These are phyloP conservation scores for Calidris pygmaea DNA, from an alignment of 2,113 vertebrate genomes.

Conservation along the genomic window DNA sequence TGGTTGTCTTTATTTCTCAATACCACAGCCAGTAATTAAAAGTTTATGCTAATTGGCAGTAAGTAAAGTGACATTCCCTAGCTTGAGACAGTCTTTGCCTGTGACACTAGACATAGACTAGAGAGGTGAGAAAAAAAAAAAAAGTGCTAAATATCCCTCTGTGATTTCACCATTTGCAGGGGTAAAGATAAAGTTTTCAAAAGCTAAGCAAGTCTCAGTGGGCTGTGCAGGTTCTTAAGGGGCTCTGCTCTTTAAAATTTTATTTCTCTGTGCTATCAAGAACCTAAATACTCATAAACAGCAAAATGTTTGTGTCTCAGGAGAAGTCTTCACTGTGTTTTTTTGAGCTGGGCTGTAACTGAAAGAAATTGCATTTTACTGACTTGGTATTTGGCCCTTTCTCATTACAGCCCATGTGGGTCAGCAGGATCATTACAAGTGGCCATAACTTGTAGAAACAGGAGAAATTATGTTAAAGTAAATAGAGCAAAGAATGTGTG, in stretches of 20 bases:
- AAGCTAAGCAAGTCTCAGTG: not conserved
- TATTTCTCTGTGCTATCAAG: not conserved
- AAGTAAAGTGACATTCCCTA: not conserved
- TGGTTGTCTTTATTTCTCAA: not conserved
- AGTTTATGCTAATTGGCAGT: not conserved
- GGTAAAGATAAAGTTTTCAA: not conserved
- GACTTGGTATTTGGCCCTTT: fast-evolving
- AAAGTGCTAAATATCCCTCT: no score
- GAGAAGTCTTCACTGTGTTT: not conserved
- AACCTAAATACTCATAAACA: not conserved
- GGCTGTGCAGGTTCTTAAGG: not conserved
- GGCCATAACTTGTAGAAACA: not conserved
- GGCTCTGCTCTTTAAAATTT: not conserved
- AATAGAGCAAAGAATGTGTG: not conserved
- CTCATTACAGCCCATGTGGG: not conserved
- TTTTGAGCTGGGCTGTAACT: not conserved
- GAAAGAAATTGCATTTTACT: not conserved
- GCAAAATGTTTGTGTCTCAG: not conserved
- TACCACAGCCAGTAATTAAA: not conserved
- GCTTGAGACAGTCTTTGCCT: not conserved
- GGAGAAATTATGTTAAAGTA: not conserved
- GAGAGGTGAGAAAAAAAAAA: not conserved
- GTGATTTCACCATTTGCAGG: not conserved
- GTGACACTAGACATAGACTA: not conserved
- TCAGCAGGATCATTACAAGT: not conserved